Evolutionary conservation across 2,888 invertebrate genomes (phyloP).

Genomic region (Alviniconcha strummeri): DNA sequence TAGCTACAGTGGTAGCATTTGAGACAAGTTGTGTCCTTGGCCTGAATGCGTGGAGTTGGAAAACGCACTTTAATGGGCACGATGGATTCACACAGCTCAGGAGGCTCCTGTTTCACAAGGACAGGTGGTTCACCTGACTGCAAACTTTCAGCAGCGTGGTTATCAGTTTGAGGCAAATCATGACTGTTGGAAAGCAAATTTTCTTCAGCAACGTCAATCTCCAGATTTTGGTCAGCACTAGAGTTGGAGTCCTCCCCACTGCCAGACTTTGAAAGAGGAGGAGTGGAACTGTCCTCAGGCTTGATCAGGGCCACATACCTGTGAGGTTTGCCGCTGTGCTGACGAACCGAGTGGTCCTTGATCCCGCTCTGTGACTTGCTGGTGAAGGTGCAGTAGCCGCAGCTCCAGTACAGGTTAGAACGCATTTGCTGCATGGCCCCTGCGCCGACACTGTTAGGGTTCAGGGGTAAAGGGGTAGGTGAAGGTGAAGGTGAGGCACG

Average conservation of each 20-base stretch:
- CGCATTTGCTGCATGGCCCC: conserved; percentile 39
- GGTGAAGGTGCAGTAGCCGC: conserved; percentile 62
- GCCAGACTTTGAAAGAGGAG: background rate
- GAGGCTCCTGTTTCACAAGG: conserved; percentile 29
- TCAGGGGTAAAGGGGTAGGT: conserved; percentile 25
- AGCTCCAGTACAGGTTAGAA: conserved; percentile 60
- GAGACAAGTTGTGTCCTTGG: conserved; percentile 46
- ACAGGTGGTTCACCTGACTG: conserved; percentile 16
- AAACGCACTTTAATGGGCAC: conserved; percentile 19
- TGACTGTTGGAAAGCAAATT: background rate
- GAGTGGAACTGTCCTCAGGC: conserved; percentile 6
- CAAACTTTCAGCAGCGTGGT: background rate
- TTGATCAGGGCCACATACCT: conserved; percentile 55
- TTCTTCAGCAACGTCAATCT: background rate
- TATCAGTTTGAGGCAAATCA: background rate
- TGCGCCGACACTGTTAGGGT: conserved; percentile 21
- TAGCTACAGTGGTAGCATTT: conserved; percentile 61
- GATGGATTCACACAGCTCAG: conserved; percentile 31
- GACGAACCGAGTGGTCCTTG: conserved; percentile 56
- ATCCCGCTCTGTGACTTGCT: conserved; percentile 58
- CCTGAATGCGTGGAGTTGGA: conserved; percentile 9
- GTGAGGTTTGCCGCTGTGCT: conserved; percentile 57
- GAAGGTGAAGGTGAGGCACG: background rate
- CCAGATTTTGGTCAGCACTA: background rate
- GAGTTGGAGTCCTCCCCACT: background rate